Evolutionary conservation across 1,140 invertebrate species (phyloP).

Genomic region (Oedothorax gibbosus): DNA sequence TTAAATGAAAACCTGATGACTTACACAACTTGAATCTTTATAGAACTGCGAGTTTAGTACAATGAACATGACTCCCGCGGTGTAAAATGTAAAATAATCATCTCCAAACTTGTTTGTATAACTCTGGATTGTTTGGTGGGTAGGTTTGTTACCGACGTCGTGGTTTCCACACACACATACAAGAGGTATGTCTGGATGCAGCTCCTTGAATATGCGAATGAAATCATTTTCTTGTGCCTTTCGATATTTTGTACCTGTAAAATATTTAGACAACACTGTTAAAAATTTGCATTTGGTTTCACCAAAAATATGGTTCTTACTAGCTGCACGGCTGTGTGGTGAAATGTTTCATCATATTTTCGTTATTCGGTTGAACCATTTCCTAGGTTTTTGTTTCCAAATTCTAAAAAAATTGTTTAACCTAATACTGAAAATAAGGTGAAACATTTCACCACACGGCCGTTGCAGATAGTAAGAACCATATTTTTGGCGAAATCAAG

Average conservation of each 20-base stretch:
- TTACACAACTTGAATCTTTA: slow-evolving; percentile 65
- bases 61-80: slow-evolving; percentile 72
- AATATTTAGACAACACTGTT: neutral
- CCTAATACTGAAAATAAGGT: too few species aligned
- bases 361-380: too few species aligned
- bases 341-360: too few species aligned
- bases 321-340: too few species aligned
- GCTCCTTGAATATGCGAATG: slow-evolving; percentile 68
- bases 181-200: slow-evolving; percentile 70
- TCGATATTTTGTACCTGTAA: slow-evolving; percentile 62
- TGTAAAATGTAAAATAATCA: slow-evolving; percentile 74
- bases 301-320: too few species aligned
- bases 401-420: too few species aligned
- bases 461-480: too few species aligned
- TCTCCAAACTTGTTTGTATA: slow-evolving; percentile 72
- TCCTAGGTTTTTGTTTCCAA: too few species aligned
- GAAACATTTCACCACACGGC: too few species aligned
- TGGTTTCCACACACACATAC: slow-evolving; percentile 75
- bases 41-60: slow-evolving; percentile 73
- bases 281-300: too few species aligned
- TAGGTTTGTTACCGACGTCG: slow-evolving; percentile 73
- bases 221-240: slow-evolving; percentile 70
- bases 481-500: too few species aligned
- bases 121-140: slow-evolving; percentile 66
- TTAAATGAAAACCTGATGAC: neutral